phyloP scores from a whole-genome alignment of 2,797 vertebrate species.

The Zalophus californianus region DNA sequence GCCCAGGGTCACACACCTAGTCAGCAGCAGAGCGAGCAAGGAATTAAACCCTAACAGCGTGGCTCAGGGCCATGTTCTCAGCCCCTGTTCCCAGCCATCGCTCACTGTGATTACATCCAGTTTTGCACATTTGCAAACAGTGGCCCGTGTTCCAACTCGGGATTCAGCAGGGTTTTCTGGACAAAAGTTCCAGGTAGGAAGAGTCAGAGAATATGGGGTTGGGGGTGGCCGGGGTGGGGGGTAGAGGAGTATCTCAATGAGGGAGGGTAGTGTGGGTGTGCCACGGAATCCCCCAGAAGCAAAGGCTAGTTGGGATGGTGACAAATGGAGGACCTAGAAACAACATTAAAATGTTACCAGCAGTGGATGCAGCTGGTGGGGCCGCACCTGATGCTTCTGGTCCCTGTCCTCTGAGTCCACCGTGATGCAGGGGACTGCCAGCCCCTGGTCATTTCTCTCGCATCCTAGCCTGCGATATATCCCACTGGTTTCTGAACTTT shows the following conservation, averaged over 20 bases:
- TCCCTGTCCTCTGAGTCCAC: fast-evolving
- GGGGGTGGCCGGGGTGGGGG: fast-evolving
- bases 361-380: fast-evolving
- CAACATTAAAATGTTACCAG: fast-evolving
- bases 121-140: neutral
- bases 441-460: neutral
- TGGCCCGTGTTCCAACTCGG: neutral
- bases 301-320: too few species aligned
- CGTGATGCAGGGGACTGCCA: fast-evolving
- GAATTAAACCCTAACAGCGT: neutral
- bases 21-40: neutral
- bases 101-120: fast-evolving
- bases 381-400: neutral
- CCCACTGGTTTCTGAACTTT: neutral
- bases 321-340: neutral
- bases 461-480: fast-evolving
- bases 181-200: neutral
- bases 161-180: neutral
- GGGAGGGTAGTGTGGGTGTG: neutral
- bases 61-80: neutral
- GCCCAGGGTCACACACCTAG: neutral
- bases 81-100: neutral
- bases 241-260: too few species aligned
- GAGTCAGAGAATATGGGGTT: neutral
- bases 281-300: fast-evolving